Evolutionary conservation across 2,797 vertebrate genomes (phyloP).

Genomic region (Rhinella marina): DNA sequence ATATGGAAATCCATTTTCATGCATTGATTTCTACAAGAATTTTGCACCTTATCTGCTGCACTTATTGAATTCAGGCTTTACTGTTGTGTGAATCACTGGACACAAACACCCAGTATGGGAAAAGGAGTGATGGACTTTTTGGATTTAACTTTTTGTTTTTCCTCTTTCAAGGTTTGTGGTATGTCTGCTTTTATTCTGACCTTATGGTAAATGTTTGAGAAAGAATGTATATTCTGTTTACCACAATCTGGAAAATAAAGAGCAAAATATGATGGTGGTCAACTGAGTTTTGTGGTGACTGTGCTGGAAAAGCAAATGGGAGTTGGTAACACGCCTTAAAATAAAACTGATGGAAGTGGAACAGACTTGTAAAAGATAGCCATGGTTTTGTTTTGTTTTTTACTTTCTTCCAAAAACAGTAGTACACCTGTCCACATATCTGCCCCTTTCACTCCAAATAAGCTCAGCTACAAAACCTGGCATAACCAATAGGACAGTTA

Average conservation of each 20-base stretch:
- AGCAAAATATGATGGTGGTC: constrained; percentile 29
- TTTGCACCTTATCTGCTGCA: background rate
- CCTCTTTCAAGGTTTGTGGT: background rate
- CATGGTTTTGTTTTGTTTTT: too few species aligned
- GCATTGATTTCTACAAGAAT: background rate
- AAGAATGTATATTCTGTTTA: constrained; percentile 43
- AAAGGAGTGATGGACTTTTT: background rate
- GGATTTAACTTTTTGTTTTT: background rate
- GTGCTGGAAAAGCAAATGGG: too few species aligned
- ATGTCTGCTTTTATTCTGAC: constrained; percentile 35
- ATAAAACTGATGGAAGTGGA: too few species aligned
- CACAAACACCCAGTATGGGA: background rate
- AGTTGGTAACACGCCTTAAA: too few species aligned
- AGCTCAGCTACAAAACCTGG: too few species aligned
- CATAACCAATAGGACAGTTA: too few species aligned
- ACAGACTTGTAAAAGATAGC: too few species aligned
- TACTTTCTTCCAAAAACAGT: too few species aligned
- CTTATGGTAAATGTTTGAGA: constrained; percentile 10
- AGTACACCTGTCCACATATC: too few species aligned
- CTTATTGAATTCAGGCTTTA: background rate
- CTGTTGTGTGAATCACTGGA: background rate
- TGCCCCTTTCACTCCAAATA: too few species aligned
- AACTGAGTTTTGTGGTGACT: too few species aligned
- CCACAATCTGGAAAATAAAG: constrained; percentile 41
- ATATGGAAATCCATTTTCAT: background rate